Evolutionary conservation across 2,113 vertebrate species (phyloP).

Genomic region (Forbesichthys papilliferus): DNA sequence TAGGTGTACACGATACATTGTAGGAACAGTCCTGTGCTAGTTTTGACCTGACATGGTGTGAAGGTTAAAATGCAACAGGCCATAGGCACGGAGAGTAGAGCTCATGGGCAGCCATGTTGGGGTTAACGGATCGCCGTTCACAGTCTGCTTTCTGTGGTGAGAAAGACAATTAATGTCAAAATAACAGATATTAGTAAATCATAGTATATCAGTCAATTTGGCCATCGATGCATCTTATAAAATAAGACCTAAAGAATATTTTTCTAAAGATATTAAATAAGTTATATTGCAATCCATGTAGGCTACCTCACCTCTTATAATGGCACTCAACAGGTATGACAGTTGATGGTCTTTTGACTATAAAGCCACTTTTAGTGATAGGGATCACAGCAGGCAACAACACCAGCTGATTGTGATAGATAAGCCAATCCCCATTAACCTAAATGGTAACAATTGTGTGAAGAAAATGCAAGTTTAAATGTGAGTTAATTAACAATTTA

Average conservation of each 20-base stretch:
- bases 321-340: conserved; percentile 52
- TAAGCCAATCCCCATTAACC: conserved; percentile 47
- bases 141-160: conserved; percentile 37
- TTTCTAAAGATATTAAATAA: too few relatives aligned
- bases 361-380: conserved; percentile 16
- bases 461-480: background rate
- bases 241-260: too few relatives aligned
- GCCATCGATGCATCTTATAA: too few relatives aligned
- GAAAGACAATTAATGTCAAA: background rate
- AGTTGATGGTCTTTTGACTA: conserved; percentile 16
- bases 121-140: conserved; percentile 38
- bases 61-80: conserved; percentile 59
- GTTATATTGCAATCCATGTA: too few relatives aligned
- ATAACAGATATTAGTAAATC: too few relatives aligned
- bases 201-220: too few relatives aligned
- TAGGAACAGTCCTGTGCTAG: too few relatives aligned
- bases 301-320: conserved; percentile 44
- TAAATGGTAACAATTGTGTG: background rate
- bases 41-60: conserved; percentile 35
- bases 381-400: conserved; percentile 27
- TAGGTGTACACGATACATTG: too few relatives aligned
- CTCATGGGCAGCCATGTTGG: conserved; percentile 59
- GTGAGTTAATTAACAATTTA: background rate
- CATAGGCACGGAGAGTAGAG: conserved; percentile 37
- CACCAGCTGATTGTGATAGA: conserved; percentile 58